Conservation (phyloP, 1,140 invertebrate species). For the Papilio xuthus region DNA sequence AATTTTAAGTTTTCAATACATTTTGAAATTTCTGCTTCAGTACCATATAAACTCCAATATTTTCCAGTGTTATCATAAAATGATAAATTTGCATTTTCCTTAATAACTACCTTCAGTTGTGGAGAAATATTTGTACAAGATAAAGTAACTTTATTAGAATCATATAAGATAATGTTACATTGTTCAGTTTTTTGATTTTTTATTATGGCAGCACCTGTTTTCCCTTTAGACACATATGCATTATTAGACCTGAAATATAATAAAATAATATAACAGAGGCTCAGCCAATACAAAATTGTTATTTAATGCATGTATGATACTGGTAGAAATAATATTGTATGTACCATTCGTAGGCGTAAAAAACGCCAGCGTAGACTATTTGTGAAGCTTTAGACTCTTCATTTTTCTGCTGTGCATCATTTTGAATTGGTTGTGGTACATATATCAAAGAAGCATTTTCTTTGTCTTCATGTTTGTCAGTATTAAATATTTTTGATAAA, state of each 20-base stretch:
- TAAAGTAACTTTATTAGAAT: conserved; percentile 67
- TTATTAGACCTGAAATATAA: conserved; percentile 62
- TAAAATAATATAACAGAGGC: conserved; percentile 8
- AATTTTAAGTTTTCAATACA: conserved; percentile 51
- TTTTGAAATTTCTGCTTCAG: conserved; percentile 59
- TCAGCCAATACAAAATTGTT: background rate
- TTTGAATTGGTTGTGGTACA: conserved; percentile 56
- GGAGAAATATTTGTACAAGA: conserved; percentile 59
- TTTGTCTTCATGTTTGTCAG: conserved; percentile 44
- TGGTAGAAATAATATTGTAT: background rate
- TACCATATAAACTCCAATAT: conserved; percentile 69
- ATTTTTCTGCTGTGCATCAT: conserved; percentile 45
- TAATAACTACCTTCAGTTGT: conserved; percentile 57
- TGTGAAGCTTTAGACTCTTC: conserved; percentile 58
- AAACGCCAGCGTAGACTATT: conserved; percentile 61
- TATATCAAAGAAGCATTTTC: conserved; percentile 68
- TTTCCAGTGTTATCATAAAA: conserved; percentile 67
- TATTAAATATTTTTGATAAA: conserved; percentile 67
- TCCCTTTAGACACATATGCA: conserved; percentile 60
- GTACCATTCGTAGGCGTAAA: conserved; percentile 71
- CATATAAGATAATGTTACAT: conserved; percentile 68
- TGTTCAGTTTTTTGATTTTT: conserved; percentile 58
- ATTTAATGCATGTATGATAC: too few species aligned
- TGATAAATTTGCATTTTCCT: conserved; percentile 60
- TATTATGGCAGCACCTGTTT: conserved; percentile 68